Conservation (phyloP, 2,888 invertebrate species). For the Heliconius hortense region DNA sequence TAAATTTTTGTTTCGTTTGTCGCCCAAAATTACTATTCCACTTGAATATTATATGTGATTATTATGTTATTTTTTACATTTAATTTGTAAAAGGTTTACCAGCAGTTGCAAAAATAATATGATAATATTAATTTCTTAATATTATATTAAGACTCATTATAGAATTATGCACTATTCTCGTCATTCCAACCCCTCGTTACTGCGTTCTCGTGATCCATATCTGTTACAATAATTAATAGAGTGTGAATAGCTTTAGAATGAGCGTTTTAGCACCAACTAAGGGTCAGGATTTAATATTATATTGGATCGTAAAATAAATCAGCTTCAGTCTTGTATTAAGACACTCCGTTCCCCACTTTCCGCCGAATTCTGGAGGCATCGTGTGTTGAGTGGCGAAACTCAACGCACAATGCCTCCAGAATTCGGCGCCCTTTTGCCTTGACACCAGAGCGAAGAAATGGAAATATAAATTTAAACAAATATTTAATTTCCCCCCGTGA, state of each 20-base stretch:
- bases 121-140: background rate
- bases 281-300: background rate
- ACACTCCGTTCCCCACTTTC: no score
- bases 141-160: background rate
- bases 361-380: no score
- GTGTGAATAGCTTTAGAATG: conserved; percentile 23
- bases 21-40: background rate
- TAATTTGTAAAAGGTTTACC: no score
- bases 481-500: no score
- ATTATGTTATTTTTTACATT: background rate
- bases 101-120: background rate
- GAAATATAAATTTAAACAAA: no score
- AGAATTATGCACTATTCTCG: conserved; percentile 22
- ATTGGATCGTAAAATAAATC: background rate
- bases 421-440: no score
- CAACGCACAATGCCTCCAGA: no score
- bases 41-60: background rate
- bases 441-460: no score
- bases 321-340: no score
- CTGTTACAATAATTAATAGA: conserved; percentile 29
- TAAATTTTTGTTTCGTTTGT: background rate
- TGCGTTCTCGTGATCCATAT: conserved; percentile 28
- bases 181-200: conserved; percentile 16
- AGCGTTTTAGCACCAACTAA: conserved; percentile 3
- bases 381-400: no score